Base-by-base conservation (phyloP, 1,140 invertebrate genomes). In the Drosophila virilis region DNA sequence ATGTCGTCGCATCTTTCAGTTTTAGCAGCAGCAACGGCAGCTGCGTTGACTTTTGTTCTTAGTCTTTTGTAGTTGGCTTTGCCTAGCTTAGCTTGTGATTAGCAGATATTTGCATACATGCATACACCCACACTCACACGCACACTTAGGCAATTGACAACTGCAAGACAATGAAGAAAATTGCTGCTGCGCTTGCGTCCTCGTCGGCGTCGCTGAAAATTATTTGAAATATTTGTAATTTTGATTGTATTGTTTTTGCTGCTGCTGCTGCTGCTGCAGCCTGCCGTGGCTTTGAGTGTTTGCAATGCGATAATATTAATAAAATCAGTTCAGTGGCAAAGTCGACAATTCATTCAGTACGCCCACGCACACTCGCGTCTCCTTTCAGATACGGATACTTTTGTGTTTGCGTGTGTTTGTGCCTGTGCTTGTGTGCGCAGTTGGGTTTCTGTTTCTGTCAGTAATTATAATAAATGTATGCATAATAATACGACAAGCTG, bases 381-480 rank as follows among this genome's bases (percentile, higher is more conserved):
- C n/a, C 42, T 10, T 8, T 10, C 8, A 0, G 40, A 42, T 43
- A 22, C 32, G 32, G 15, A 38, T 57, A 15, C 32, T 45, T 54
- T 15, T 54, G 9, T 32, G 1, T 35, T 12, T 69, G 37, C 46
- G 37, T 28, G 33, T 50, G 12, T 3, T 22, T 22, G n/a, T n/a
- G n/a, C 22, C 7, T 35, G 28, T 28, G 37, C 35, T 37, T 13
- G 32, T 15, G n/a, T 50, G 8, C 40, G n/a, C 15, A 65, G 37
- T 52, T 37, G 17, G 45, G 22, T 15, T 32, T 48, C 5, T 1
- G 40, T 42, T n/a, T n/a, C 12, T 35, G 15, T 54, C 35, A 9
- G 74, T 77, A 76, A 77, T 71, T 75, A 85, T 85, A 72, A 61
- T 65, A 69, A 80, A 85, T 78, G 78, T 85, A 76, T 85, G 74